Evolutionary conservation across 2,797 vertebrate genomes (phyloP).

Genomic region (Peromyscus attwateri): DNA sequence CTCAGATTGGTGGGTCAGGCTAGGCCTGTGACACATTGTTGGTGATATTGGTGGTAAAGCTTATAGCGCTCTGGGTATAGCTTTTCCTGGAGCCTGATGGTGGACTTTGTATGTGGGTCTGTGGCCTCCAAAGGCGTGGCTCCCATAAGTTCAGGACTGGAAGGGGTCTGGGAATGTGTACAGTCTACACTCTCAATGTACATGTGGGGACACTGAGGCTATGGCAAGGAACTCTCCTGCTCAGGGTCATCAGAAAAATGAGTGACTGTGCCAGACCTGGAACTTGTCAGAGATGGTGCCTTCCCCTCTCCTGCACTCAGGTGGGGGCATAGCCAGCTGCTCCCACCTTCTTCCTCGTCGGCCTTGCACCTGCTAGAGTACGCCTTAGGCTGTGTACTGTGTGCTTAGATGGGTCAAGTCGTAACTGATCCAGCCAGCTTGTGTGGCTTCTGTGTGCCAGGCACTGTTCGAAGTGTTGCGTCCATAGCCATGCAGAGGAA

Average conservation of each 20-base stretch:
- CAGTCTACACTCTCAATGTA: neutral
- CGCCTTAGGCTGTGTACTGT: neutral
- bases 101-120: neutral
- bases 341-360: neutral
- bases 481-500: neutral
- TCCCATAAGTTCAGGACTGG: neutral
- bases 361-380: neutral
- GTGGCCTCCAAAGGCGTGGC: neutral
- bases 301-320: neutral
- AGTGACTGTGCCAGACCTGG: neutral
- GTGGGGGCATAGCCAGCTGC: neutral
- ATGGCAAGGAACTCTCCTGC: neutral
- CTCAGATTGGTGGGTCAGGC: neutral
- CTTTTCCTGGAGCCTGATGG: neutral
- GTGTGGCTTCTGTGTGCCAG: neutral
- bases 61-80: neutral
- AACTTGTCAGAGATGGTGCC: neutral
- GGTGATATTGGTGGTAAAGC: accelerated
- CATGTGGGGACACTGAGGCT: neutral
- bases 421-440: neutral
- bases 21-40: neutral
- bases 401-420: neutral
- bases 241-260: neutral
- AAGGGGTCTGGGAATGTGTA: neutral
- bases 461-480: neutral